phyloP scores from a whole-genome alignment of 2,888 invertebrate genomes.

The Cosmopolites sordidus region DNA sequence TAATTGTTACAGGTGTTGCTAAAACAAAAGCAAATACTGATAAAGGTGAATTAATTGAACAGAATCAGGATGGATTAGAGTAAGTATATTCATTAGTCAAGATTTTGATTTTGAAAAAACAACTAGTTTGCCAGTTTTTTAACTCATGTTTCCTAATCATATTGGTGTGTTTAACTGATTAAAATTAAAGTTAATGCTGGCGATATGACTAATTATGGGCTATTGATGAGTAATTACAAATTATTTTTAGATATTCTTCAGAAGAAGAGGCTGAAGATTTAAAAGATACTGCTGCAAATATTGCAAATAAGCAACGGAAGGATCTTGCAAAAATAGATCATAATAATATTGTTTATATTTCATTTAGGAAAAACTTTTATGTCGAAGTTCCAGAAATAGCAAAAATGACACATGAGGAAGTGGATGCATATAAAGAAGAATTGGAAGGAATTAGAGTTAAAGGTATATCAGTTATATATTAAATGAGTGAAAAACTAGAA shows the following conservation, averaged over 20 bases:
- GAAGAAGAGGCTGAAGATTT: slow-evolving; percentile 95
- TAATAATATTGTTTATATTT: slow-evolving; percentile 76
- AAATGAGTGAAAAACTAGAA: not conserved
- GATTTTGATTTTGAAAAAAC: not conserved
- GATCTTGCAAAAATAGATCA: slow-evolving; percentile 93
- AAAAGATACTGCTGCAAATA: slow-evolving; percentile 82
- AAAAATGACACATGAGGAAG: slow-evolving; percentile 83
- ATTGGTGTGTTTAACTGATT: no score
- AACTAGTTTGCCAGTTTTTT: not conserved
- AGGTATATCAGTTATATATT: slow-evolving; percentile 51
- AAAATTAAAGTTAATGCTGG: not conserved
- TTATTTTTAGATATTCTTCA: slow-evolving; percentile 70
- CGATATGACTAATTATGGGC: no score
- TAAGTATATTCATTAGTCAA: no score
- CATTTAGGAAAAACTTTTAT: slow-evolving; percentile 87
- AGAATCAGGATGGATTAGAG: slow-evolving; percentile 95
- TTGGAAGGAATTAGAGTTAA: slow-evolving; percentile 94
- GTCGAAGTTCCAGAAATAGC: slow-evolving; percentile 95
- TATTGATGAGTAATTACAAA: no score
- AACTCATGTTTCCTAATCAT: no score
- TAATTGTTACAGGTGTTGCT: slow-evolving; percentile 63
- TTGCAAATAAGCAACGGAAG: slow-evolving; percentile 86
- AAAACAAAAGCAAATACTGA: slow-evolving; percentile 73
- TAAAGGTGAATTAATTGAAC: slow-evolving; percentile 98
- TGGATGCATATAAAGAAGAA: slow-evolving; percentile 80